Base-by-base conservation (phyloP, 2,113 vertebrate species). In the Poecilia latipinna region DNA sequence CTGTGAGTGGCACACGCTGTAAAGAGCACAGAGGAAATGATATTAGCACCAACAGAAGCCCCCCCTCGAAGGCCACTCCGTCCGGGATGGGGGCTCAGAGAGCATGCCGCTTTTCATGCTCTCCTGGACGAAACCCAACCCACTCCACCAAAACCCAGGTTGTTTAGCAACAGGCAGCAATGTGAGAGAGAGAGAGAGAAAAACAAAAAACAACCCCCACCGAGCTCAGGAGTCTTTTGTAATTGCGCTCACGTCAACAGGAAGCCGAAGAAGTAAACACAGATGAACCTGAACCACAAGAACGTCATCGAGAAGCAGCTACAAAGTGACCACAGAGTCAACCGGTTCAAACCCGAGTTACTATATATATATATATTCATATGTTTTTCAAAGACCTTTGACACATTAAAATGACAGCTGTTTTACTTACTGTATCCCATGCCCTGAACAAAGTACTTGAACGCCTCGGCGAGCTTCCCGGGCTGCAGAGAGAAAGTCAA, bases 391-490 rank as follows among this genome's bases (percentile, higher is more conserved):
- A 54, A 66, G 48, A 29, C n/a, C 39, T 19, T 35, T 24, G 63
- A 28, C n/a, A 60, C 33, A 60, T 28, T 39, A 8, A 75, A 19
- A 35, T 35, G 39, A 72, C 62, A 51, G 1, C 29, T 68, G 44
- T 86, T 31, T 65, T 65, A 95, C 95, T 95, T 93, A 95, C 95
- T 95, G 90, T 95, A 95, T 86, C 95, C 95, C 95, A 95, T 95
- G 73, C 95, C 95, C 87, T 95, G 95, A 80, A 95, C 87, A 92
- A 95, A 95, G 86, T 95, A 95, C 85, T 95, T 95, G 90, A 95
- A 95, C 74, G 95, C 95, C 88, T 95, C 95, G 7, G 95, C 93
- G 74, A 95, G 93, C 86, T 95, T 95, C 35, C 93, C 94, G 28
- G 95, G 95, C 95, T 95, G 93, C 80, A 57, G 72, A 74, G 19